These are phyloP conservation scores for Escarpia spicata DNA, from an alignment of 2,888 invertebrate species.

Conservation along the genomic window DNA sequence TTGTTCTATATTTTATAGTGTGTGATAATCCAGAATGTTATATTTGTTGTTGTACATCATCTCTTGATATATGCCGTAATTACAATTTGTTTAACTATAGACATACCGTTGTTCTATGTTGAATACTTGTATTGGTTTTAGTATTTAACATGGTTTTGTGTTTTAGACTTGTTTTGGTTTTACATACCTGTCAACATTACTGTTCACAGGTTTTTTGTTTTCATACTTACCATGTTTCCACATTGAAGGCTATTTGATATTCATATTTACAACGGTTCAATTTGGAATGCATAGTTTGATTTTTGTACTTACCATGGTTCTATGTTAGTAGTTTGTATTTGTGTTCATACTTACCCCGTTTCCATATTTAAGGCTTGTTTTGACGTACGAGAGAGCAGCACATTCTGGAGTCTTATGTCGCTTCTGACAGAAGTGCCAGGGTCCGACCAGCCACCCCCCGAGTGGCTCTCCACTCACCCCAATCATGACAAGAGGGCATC, in stretches of 20 bases:
- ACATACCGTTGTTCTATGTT: neutral
- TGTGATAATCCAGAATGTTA: too few species aligned
- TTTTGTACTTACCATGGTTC: neutral
- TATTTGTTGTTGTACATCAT: too few species aligned
- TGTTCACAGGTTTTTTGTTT: conserved; percentile 55
- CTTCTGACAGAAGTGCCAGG: conserved; percentile 44
- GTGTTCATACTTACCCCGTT: neutral
- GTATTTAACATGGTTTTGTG: conserved; percentile 18
- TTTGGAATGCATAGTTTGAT: neutral
- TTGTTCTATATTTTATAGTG: too few species aligned
- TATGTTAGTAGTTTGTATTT: neutral
- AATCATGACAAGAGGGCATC: conserved; percentile 67
- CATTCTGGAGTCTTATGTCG: conserved; percentile 70
- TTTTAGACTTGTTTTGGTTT: conserved; percentile 69
- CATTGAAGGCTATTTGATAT: conserved; percentile 45
- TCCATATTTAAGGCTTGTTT: conserved; percentile 64
- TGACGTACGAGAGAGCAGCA: conserved; percentile 71
- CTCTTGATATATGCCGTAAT: too few species aligned
- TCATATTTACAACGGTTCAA: neutral
- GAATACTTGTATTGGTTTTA: neutral
- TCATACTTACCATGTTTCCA: conserved; percentile 69
- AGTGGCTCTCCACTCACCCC: conserved; percentile 71
- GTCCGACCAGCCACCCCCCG: conserved; percentile 49
- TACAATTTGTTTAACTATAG: too few species aligned
- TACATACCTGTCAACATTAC: conserved; percentile 69